phyloP scores from a whole-genome alignment of 2,797 vertebrate genomes.

The Okamejei kenojei region DNA sequence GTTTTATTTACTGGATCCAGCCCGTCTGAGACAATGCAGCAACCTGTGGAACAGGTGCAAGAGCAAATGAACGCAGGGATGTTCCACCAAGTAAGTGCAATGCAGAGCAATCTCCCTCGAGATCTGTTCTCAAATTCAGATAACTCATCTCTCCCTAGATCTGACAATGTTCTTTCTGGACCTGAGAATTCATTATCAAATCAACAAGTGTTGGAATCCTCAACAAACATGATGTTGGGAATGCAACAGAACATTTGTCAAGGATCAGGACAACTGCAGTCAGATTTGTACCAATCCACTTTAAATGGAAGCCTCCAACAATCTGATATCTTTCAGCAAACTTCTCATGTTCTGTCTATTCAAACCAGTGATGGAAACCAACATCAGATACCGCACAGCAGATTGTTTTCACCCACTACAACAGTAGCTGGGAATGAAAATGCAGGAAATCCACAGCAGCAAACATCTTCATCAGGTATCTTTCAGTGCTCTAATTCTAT shows the following conservation, averaged over 20 bases:
- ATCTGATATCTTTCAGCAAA: slow-evolving; percentile 62
- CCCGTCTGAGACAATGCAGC: slow-evolving; percentile 69
- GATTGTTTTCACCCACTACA: slow-evolving; percentile 67
- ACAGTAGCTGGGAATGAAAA: slow-evolving; percentile 64
- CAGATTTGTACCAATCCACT: slow-evolving; percentile 76
- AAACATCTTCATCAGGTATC: slow-evolving; percentile 63
- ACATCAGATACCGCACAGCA: slow-evolving; percentile 78
- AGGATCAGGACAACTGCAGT: slow-evolving; percentile 73
- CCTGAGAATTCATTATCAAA: slow-evolving; percentile 56
- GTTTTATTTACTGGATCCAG: slow-evolving; percentile 78
- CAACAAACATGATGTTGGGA: slow-evolving; percentile 67
- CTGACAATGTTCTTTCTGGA: slow-evolving; percentile 59
- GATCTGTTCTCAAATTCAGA: slow-evolving; percentile 62
- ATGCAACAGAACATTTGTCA: slow-evolving; percentile 49
- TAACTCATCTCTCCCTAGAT: slow-evolving; percentile 54
- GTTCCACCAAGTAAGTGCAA: slow-evolving; percentile 72
- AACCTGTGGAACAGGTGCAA: slow-evolving; percentile 60
- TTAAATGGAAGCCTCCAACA: slow-evolving; percentile 57
- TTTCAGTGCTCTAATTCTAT: slow-evolving; percentile 65
- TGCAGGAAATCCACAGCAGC: slow-evolving; percentile 62
- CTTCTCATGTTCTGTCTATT: slow-evolving; percentile 60
- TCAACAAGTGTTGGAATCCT: slow-evolving; percentile 66
- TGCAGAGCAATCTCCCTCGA: slow-evolving; percentile 56
- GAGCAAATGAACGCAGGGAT: slow-evolving; percentile 84
- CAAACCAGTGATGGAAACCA: slow-evolving; percentile 52